These are phyloP conservation scores for Mamestra configurata DNA, from an alignment of 1,140 invertebrate species.

Conservation along the genomic window DNA sequence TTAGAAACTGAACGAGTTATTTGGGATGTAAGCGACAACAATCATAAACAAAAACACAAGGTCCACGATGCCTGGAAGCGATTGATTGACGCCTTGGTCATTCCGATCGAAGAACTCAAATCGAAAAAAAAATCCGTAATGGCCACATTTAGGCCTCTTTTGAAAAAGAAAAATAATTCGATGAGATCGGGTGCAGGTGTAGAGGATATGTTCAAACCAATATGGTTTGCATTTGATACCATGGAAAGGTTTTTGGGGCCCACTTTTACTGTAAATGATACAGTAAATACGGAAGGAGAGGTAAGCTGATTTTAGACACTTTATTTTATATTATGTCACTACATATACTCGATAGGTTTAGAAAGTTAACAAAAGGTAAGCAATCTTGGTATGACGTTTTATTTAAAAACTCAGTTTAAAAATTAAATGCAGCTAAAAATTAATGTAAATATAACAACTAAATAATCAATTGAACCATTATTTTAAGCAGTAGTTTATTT, in stretches of 20 bases:
- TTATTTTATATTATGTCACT: too few relatives aligned
- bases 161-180: constrained; percentile 57
- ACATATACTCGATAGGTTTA: too few relatives aligned
- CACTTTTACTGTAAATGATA: not conserved
- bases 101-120: constrained; percentile 54
- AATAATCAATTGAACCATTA: too few relatives aligned
- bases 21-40: not conserved
- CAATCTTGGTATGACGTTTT: too few relatives aligned
- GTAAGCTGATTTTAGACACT: too few relatives aligned
- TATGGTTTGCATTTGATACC: constrained; percentile 65
- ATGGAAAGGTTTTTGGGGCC: constrained; percentile 64
- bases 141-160: constrained; percentile 54
- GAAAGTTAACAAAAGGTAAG: too few relatives aligned
- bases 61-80: constrained; percentile 56
- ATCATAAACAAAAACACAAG: constrained; percentile 3
- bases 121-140: constrained; percentile 58
- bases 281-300: not conserved
- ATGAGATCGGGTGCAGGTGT: constrained; percentile 53
- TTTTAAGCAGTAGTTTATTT: too few relatives aligned
- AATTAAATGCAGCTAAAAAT: too few relatives aligned
- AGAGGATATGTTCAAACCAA: constrained; percentile 62
- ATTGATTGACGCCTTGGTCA: constrained; percentile 33
- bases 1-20: too few relatives aligned
- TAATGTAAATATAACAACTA: too few relatives aligned
- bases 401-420: too few relatives aligned